Evolutionary conservation across 35 echinoderm and acorn worm species (phyloP).

Genomic region (Lytechinus pictus): DNA sequence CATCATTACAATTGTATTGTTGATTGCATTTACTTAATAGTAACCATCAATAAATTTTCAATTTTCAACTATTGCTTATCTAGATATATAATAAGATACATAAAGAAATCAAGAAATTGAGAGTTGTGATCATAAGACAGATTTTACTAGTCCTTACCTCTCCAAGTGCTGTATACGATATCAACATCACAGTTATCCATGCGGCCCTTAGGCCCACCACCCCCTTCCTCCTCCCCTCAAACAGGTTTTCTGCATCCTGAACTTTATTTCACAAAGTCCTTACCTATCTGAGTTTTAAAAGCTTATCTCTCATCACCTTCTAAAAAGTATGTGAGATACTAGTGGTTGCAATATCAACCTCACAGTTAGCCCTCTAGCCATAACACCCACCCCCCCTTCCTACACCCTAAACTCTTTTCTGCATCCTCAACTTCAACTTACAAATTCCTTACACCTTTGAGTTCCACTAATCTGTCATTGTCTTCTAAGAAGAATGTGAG

Average conservation of each 20-base stretch:
- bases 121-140: too few relatives aligned
- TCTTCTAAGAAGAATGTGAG: conserved; percentile 94
- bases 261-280: too few relatives aligned
- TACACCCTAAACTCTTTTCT: neutral
- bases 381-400: neutral
- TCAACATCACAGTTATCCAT: conserved; percentile 80
- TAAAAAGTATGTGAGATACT: too few relatives aligned
- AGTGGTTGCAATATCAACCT: too few relatives aligned
- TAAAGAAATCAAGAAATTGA: too few relatives aligned
- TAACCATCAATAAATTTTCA: neutral
- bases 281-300: too few relatives aligned
- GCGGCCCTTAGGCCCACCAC: conserved; percentile 31
- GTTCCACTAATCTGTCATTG: conserved; percentile 68
- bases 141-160: conserved; percentile 57
- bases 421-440: neutral
- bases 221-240: conserved; percentile 82
- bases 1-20: too few relatives aligned
- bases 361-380: too few relatives aligned
- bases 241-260: neutral
- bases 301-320: too few relatives aligned
- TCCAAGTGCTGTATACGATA: conserved; percentile 78
- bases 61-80: too few relatives aligned
- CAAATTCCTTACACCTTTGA: conserved; percentile 67
- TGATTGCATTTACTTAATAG: too few relatives aligned
- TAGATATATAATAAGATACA: too few relatives aligned